Conservation (phyloP, 1,140 invertebrate genomes). For the Pogonognathellus flavescens region DNA sequence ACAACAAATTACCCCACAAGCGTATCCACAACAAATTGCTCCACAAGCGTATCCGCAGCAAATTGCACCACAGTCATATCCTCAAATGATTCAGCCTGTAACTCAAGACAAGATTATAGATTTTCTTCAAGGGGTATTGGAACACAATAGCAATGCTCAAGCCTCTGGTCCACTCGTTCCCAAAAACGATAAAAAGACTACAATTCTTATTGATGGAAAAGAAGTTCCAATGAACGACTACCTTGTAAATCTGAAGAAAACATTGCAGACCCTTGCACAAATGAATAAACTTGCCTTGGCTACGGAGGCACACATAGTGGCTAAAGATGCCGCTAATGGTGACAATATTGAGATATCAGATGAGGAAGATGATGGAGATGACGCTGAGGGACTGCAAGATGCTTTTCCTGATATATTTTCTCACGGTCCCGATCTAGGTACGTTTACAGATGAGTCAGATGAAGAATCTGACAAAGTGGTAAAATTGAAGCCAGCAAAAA, state of each 20-base stretch:
- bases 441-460: slow-evolving; percentile 2
- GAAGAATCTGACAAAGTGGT: slow-evolving; percentile 38
- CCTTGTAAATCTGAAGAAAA: slow-evolving; percentile 32
- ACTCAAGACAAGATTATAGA: slow-evolving; percentile 31
- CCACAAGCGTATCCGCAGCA: background rate
- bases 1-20: background rate
- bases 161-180: background rate
- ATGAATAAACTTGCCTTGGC: slow-evolving; percentile 52
- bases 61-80: slow-evolving; percentile 1
- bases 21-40: background rate
- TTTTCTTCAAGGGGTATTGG: slow-evolving; percentile 24
- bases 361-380: slow-evolving; percentile 38
- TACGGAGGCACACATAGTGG: slow-evolving; percentile 14
- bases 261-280: slow-evolving; percentile 36
- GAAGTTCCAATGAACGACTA: background rate
- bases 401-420: slow-evolving; percentile 2
- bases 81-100: background rate
- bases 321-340: slow-evolving; percentile 39
- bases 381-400: background rate
- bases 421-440: background rate
- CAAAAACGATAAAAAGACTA: slow-evolving; percentile 1
- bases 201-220: slow-evolving; percentile 13
- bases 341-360: background rate
- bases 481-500: slow-evolving; percentile 25
- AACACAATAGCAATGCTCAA: slow-evolving; percentile 18